Evolutionary conservation across 1,140 invertebrate genomes (phyloP).

Genomic region (Drosophila grimshawi): DNA sequence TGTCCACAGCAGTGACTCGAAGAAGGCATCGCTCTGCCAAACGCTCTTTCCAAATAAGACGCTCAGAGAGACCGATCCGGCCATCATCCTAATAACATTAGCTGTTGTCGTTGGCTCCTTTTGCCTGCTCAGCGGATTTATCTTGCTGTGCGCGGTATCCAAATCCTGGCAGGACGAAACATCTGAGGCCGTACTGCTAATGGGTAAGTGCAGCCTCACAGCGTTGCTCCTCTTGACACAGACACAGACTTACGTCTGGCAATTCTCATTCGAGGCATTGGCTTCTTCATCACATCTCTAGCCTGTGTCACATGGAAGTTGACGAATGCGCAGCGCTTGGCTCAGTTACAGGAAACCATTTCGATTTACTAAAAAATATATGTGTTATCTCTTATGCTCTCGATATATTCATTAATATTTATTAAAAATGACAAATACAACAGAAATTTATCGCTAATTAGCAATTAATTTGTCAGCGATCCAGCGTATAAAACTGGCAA

Average conservation of each 20-base stretch:
- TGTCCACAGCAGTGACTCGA: slow-evolving; percentile 15
- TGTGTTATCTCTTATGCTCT: neutral
- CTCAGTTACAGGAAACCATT: slow-evolving; percentile 57
- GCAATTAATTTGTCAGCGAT: slow-evolving; percentile 20
- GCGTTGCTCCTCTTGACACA: no score
- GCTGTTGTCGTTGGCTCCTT: slow-evolving; percentile 77
- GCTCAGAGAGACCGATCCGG: slow-evolving; percentile 58
- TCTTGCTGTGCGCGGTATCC: slow-evolving; percentile 73
- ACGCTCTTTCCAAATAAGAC: slow-evolving; percentile 57
- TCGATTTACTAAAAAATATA: slow-evolving; percentile 11
- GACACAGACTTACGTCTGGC: neutral
- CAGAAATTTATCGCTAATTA: neutral
- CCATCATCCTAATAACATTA: slow-evolving; percentile 74
- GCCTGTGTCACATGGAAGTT: slow-evolving; percentile 78
- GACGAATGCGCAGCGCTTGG: slow-evolving; percentile 60
- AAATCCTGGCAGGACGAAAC: slow-evolving; percentile 77
- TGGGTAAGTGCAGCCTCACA: slow-evolving; percentile 68
- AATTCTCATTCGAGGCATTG: slow-evolving; percentile 55
- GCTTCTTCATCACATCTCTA: slow-evolving; percentile 75
- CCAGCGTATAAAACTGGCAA: slow-evolving; percentile 21
- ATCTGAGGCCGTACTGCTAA: slow-evolving; percentile 72
- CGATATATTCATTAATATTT: neutral
- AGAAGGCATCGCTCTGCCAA: slow-evolving; percentile 54
- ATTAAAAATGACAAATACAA: neutral
- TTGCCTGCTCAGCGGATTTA: slow-evolving; percentile 73